Percentiles rank a stretch among this genome's conserved stretches.
phyloP scores from a whole-genome alignment of 2,797 vertebrate species.

The Salmo trutta region DNA sequence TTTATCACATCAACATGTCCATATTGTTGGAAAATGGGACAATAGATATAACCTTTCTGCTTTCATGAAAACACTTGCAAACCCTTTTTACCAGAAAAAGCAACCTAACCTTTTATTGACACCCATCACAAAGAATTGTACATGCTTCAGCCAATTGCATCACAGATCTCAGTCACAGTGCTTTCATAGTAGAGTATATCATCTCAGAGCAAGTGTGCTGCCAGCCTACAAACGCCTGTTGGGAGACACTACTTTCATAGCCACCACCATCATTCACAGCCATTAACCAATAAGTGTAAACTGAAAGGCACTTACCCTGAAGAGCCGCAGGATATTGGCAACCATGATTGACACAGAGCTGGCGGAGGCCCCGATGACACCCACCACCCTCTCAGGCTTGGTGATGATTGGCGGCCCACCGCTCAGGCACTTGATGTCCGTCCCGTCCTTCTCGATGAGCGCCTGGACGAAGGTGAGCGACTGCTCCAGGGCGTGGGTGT shows the following conservation, averaged over 20 bases:
- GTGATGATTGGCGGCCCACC: conserved; percentile 96
- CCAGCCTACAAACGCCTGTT: neutral
- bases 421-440: conserved; percentile 90
- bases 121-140: neutral
- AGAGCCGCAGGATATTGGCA: conserved; percentile 95
- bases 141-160: neutral
- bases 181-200: neutral
- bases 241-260: neutral
- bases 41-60: neutral
- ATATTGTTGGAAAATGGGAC: too few species aligned
- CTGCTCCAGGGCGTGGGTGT: conserved; percentile 95
- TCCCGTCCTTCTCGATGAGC: conserved; percentile 94
- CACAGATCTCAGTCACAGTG: neutral
- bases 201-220: neutral
- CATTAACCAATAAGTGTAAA: conserved; percentile 1
- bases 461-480: conserved; percentile 96
- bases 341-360: conserved; percentile 99
- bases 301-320: conserved; percentile 81
- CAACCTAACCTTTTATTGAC: neutral
- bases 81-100: neutral
- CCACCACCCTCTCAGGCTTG: conserved; percentile 91
- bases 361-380: conserved; percentile 92
- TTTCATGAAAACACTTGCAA: neutral
- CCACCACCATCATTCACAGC: neutral
- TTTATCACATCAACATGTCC: too few species aligned